Percentiles rank a stretch among this genome's conserved stretches.
Evolutionary conservation across 2,113 vertebrate genomes (phyloP).

Genomic region (Panthera tigris): DNA sequence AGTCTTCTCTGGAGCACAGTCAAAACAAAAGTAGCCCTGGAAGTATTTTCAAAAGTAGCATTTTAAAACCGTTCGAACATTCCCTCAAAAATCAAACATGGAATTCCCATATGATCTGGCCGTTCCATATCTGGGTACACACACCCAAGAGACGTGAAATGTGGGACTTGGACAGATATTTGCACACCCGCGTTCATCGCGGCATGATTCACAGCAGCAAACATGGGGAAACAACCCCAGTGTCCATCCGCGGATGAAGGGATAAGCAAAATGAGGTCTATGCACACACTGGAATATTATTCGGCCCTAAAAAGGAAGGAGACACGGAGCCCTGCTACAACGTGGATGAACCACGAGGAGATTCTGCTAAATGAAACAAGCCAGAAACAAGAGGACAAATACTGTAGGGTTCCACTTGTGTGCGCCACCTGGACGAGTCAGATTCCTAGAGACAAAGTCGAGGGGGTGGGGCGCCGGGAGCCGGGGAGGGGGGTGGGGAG

Average conservation of each 20-base stretch:
- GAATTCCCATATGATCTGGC: not conserved
- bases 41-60: not conserved
- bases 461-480: no score
- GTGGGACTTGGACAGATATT: not conserved
- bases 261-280: not conserved
- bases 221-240: no score
- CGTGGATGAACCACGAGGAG: not conserved
- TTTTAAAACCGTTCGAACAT: not conserved
- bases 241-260: fast-evolving
- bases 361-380: not conserved
- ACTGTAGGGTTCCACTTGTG: fast-evolving
- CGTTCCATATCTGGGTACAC: no score
- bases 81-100: not conserved
- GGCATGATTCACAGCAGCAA: not conserved
- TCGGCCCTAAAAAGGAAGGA: not conserved
- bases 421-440: not conserved
- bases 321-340: no score
- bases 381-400: not conserved
- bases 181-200: not conserved
- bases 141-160: not conserved
- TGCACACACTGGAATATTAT: not conserved
- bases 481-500: no score
- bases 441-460: not conserved
- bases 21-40: not conserved
- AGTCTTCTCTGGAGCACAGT: not conserved